These are phyloP conservation scores for Carabus problematicus DNA, from an alignment of 2,888 invertebrate species.

Conservation along the genomic window DNA sequence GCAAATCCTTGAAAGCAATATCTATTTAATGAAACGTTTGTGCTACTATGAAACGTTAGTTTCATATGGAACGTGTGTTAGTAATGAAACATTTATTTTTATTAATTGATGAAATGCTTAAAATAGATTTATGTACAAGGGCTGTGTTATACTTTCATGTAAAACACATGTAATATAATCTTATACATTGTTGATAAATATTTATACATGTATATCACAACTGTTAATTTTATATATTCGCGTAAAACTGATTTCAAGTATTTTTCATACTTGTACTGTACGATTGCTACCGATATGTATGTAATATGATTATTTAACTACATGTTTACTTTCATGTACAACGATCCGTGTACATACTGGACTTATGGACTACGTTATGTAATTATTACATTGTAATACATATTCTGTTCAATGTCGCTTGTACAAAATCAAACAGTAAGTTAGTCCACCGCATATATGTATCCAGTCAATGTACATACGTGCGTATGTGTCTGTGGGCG, in stretches of 20 bases:
- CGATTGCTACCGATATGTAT: too few species aligned
- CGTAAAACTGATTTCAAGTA: constrained; percentile 1
- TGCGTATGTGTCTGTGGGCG: too few species aligned
- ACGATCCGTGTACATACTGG: too few species aligned
- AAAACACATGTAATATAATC: constrained; percentile 20
- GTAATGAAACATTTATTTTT: constrained; percentile 32
- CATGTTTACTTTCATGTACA: too few species aligned
- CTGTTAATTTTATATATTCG: neutral
- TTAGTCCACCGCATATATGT: too few species aligned
- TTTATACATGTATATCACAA: constrained; percentile 15
- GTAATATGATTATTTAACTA: too few species aligned
- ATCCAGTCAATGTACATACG: too few species aligned
- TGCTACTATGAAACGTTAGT: constrained; percentile 13
- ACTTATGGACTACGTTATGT: too few species aligned
- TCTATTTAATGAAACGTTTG: neutral
- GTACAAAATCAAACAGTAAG: too few species aligned
- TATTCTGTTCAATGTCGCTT: too few species aligned
- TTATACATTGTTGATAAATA: constrained; percentile 24
- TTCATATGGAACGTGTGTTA: constrained; percentile 34
- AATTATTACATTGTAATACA: too few species aligned
- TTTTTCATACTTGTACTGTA: neutral
- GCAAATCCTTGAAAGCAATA: constrained; percentile 24
- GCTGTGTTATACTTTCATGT: constrained; percentile 33
- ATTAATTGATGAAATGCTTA: constrained; percentile 31
- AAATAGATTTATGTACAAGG: constrained; percentile 39